These are phyloP conservation scores for Athrips mouffetella DNA, from an alignment of 2,888 invertebrate species.

Conservation along the genomic window DNA sequence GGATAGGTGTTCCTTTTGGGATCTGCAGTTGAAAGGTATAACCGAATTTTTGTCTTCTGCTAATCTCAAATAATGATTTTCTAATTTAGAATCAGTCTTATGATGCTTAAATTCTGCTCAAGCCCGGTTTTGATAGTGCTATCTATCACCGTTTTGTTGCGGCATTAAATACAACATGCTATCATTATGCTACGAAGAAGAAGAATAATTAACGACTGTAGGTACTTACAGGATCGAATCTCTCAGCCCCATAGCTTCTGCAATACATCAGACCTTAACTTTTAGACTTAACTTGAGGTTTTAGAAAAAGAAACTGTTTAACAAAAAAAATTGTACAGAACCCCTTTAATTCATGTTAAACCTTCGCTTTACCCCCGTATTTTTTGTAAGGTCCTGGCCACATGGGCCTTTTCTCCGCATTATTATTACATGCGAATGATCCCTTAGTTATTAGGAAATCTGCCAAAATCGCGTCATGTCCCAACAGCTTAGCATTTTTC, in stretches of 20 bases:
- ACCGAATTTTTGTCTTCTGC: too few species aligned
- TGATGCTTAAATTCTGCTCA: too few species aligned
- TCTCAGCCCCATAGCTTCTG: too few species aligned
- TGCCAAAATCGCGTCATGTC: slow-evolving; percentile 50
- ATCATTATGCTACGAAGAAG: too few species aligned
- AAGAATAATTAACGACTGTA: too few species aligned
- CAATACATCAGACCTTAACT: slow-evolving; percentile 13
- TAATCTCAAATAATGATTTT: too few species aligned
- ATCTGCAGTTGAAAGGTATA: slow-evolving; percentile 30
- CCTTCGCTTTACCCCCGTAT: background rate
- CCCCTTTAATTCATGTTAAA: background rate
- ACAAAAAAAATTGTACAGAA: background rate
- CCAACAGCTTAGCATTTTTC: slow-evolving; percentile 35
- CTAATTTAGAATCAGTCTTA: too few species aligned
- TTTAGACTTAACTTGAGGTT: background rate
- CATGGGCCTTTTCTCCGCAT: slow-evolving; percentile 49
- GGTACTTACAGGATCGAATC: too few species aligned
- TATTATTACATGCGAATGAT: slow-evolving; percentile 48
- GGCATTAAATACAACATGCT: too few species aligned
- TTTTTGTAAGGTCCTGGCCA: slow-evolving; percentile 31
- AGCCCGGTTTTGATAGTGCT: too few species aligned
- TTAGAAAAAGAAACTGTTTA: background rate
- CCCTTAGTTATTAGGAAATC: slow-evolving; percentile 47
- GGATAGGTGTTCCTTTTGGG: slow-evolving; percentile 32
- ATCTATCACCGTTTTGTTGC: too few species aligned